Evolutionary conservation across 2,113 vertebrate genomes (phyloP), one percentile per base, ranked within the genome.

Genomic region (Siniperca knerii): DNA sequence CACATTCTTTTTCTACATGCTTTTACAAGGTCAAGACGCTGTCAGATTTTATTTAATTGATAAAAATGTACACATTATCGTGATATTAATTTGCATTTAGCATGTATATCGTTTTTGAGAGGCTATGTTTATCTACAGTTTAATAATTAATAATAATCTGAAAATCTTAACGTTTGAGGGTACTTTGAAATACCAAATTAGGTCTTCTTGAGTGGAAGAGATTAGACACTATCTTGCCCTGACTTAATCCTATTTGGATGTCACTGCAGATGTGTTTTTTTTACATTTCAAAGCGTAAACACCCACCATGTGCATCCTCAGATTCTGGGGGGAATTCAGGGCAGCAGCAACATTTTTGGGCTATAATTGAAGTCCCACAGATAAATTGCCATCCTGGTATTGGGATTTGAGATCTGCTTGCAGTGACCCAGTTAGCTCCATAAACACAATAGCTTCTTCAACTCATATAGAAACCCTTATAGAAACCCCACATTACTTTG

Each of bases 371-470:
- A 86, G 89, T 74, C 82, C 60, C 68, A 58, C 72, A 71, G 81
- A 89, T 84, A 87, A 78, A 82, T 83, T 88, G 74, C 71, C 73
- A 71, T 82, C 61, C 82, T 66, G 71, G 64, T 81, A n/a, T 71
- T 84, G 81, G 82, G 78, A 79, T 89, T 82, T 84, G 52, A 87
- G 72, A 77, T 83, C 77, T 75, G 73, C 83, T 89, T 66, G 61
- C 81, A 48, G 76, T 92, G 92, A 93, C 92, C 91, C 85, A 93
- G 82, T 93, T 94, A 85, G 70, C 76, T 69, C 67, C 55, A 62
- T 74, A 87, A 88, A 84, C 87, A 86, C 80, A 72, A 11, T 12
- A 37, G 82, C 82, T 75, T 58, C 73, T 74, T 66, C 50, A 20
- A 61, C 81, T 84, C 66, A 25, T 70, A 79, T 54, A 72, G 55